Conservation (phyloP, 2,797 vertebrate species). For the Schizopygopsis pylzovi region DNA sequence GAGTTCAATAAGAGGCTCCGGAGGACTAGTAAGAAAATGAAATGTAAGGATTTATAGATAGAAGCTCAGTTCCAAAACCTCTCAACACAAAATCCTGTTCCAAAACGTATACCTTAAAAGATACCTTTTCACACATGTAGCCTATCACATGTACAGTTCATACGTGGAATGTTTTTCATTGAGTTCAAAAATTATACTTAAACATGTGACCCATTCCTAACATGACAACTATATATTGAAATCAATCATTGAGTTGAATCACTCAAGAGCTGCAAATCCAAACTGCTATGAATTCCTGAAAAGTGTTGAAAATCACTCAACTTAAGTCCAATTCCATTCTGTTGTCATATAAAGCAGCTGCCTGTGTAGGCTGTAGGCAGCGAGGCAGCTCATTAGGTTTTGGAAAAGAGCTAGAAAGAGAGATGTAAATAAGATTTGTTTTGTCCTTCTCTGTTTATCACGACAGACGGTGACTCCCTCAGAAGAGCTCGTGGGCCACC, state of each 20-base stretch:
- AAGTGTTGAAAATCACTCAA: background rate
- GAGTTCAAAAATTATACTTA: background rate
- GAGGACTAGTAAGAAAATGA: background rate
- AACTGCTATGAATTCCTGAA: slow-evolving; percentile 6
- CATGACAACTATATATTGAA: background rate
- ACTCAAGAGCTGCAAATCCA: background rate
- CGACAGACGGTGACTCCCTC: slow-evolving; percentile 50
- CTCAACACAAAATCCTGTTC: background rate
- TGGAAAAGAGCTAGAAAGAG: background rate
- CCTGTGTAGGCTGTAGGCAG: slow-evolving; percentile 10
- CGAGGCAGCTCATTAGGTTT: background rate
- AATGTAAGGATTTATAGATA: background rate
- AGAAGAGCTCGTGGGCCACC: slow-evolving; percentile 51
- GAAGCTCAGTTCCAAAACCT: background rate
- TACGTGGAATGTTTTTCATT: background rate
- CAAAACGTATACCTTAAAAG: background rate
- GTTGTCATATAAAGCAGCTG: slow-evolving; percentile 34
- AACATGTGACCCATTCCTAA: background rate
- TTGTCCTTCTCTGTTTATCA: slow-evolving; percentile 5
- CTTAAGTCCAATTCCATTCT: slow-evolving; percentile 3
- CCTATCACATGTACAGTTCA: background rate
- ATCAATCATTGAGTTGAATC: background rate
- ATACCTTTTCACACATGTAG: background rate
- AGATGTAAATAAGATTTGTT: slow-evolving; percentile 34
- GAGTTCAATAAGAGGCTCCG: background rate